Evolutionary conservation across 2,113 vertebrate species (phyloP), one percentile per base, ranked within the genome.

Genomic region (Microtus pennsylvanicus): DNA sequence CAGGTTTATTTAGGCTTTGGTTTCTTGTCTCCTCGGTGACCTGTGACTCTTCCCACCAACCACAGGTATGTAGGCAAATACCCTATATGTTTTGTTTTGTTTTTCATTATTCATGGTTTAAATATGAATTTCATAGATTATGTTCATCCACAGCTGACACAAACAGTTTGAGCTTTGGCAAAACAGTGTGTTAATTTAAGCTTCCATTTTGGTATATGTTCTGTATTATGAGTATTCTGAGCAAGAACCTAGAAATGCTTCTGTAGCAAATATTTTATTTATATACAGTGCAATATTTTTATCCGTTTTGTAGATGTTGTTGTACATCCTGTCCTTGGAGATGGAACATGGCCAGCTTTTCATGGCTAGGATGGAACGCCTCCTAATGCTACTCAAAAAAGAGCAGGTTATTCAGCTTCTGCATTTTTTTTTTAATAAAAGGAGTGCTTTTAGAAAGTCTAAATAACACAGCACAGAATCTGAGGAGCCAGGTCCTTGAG

Each of bases 131-230:
- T 83, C 35, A n/a, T 35, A 19, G 58, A 72, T 24, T 90, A 42
- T 85, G 90, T 88, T 92, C 75, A 55, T 90, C 28, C 47, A 74
- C 61, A 67, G 45, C 50, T 90, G n/a, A 67, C 33, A 63, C 2
- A 42, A 14, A 93, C 86, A 85, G 61, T 94, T 47, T 45, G 76
- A 90, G 58, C 52, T n/a, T 28, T 92, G 81, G n/a, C 26, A 86
- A 76, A 69, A 38, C 85, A 65, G 70, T 30, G 35, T 80, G 65
- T 82, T 88, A 75, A 70, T 82, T 85, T 72, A 77, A 77, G 72
- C 87, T 87, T 72, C 61, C 76, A 69, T 30, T 95, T 89, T 22
- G 30, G 19, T 86, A 22, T 22, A 30, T 50, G 50, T 45, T 76
- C 33, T 69, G 30, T n/a, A 86, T n/a, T 63, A 11, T 38, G 67